Conservation (phyloP, 2,797 vertebrate species). For the Sebastes umbrosus region DNA sequence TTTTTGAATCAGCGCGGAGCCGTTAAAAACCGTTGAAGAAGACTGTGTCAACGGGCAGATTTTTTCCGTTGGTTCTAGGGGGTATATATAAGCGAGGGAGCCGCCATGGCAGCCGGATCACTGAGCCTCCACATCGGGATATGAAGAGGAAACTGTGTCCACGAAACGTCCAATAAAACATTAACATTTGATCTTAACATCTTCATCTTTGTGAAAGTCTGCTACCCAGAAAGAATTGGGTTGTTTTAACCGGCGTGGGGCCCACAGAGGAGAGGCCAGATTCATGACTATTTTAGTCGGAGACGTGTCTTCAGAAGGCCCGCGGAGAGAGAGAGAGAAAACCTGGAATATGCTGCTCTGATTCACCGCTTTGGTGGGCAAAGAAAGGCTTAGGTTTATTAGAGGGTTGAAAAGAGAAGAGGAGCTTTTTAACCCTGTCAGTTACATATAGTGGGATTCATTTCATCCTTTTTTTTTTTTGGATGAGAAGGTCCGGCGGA, state of each 20-base stretch:
- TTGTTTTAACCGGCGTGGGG: constrained; percentile 57
- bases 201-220: constrained; percentile 35
- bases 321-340: constrained; percentile 48
- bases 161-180: constrained; percentile 49
- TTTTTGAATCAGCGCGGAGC: constrained; percentile 23
- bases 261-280: constrained; percentile 77
- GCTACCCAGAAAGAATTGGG: constrained; percentile 35
- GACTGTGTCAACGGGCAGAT: constrained; percentile 70
- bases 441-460: constrained; percentile 30
- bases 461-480: constrained; percentile 56
- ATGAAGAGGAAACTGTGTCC: constrained; percentile 77
- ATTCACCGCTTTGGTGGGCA: constrained; percentile 49
- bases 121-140: constrained; percentile 84
- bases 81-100: constrained; percentile 78
- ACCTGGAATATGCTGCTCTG: constrained; percentile 71
- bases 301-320: constrained; percentile 75
- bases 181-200: background rate
- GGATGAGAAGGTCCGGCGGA: constrained; percentile 73
- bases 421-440: constrained; percentile 44
- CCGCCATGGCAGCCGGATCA: constrained; percentile 88
- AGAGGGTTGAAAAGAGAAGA: constrained; percentile 35
- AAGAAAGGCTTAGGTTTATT: constrained; percentile 44
- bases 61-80: constrained; percentile 75
- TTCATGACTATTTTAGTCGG: constrained; percentile 80
- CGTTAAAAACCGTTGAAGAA: constrained; percentile 46